Base-by-base conservation (phyloP, 2,113 vertebrate genomes). In the Eretmochelys imbricata region DNA sequence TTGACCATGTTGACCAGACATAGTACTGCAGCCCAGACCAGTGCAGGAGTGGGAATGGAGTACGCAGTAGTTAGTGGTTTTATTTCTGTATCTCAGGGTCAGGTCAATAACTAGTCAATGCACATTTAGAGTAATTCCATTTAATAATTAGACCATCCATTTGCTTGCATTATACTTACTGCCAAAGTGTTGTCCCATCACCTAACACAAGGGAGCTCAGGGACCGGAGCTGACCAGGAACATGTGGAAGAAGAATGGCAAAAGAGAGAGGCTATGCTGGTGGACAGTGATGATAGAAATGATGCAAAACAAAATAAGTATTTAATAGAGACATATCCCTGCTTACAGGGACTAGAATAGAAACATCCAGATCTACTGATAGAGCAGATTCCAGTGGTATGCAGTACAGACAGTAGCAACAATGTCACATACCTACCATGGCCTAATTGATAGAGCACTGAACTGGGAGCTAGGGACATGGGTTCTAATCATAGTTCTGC, bases 51-150 rank as follows among this genome's bases (percentile, higher is more conserved):
- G 1, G 42, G 10, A 11, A 57, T 93, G 79, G 50, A 93, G 80
- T 25, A 82, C 65, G 31, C 29, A 83, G 84, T 90, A 89, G 90
- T 80, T 93, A 95, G 93, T n/a, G 54, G 42, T 42, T 93, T 85
- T 93, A 75, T 95, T 97, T 95, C 75, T 94, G 90, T 54, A 75
- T 48, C 84, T 29, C 65, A 88, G 82, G 49, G 2, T 65, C 0
- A 0, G 85, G 24, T 85, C 95, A 85, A 80, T 88, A 95, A 48
- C 65, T 85, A 42, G 1, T 87, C 48, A 82, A 22, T 93, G 95
- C 81, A 89, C 80, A 87, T 89, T 94, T 97, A 92, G 95, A 96
- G 89, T 89, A 79, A 87, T 95, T 91, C 90, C 93, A 94, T 54
- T 75, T 9, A 55, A 84, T 82, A 69, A 42, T 29, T 85, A 85